Percentiles rank a stretch among this genome's conserved stretches.
Conservation (phyloP, 2,797 vertebrate species). For the Channa striata region DNA sequence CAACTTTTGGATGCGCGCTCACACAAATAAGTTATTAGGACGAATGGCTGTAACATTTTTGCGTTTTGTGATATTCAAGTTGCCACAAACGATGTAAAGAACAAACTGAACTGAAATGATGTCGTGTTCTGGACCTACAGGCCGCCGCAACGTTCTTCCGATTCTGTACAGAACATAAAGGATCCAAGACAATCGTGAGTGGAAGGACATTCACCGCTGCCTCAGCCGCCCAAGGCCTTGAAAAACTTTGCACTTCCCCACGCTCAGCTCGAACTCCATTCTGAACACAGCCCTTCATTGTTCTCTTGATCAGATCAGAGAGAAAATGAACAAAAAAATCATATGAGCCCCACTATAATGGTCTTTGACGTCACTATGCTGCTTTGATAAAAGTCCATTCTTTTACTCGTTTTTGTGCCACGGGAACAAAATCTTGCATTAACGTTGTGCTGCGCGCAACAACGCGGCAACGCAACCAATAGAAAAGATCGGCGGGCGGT, state of each 20-base stretch:
- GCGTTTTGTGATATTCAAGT: too few species aligned
- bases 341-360: slow-evolving; percentile 37
- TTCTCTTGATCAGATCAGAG: slow-evolving; percentile 16
- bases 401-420: not conserved
- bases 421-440: not conserved
- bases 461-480: not conserved
- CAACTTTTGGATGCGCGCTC: too few species aligned
- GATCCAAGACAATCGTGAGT: too few species aligned
- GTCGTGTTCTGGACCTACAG: too few species aligned
- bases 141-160: too few species aligned
- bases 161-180: too few species aligned
- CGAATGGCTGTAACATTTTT: too few species aligned
- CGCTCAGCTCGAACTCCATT: not conserved
- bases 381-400: not conserved
- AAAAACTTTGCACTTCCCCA: slow-evolving; percentile 1
- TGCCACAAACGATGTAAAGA: too few species aligned
- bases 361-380: not conserved
- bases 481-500: not conserved
- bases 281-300: slow-evolving; percentile 9
- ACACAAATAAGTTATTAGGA: too few species aligned
- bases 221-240: not conserved
- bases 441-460: too few species aligned
- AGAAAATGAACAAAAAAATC: slow-evolving; percentile 8
- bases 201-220: not conserved
- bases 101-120: too few species aligned